Evolutionary conservation across 2,113 vertebrate species (phyloP).

Genomic region (Hypanus sabinus): DNA sequence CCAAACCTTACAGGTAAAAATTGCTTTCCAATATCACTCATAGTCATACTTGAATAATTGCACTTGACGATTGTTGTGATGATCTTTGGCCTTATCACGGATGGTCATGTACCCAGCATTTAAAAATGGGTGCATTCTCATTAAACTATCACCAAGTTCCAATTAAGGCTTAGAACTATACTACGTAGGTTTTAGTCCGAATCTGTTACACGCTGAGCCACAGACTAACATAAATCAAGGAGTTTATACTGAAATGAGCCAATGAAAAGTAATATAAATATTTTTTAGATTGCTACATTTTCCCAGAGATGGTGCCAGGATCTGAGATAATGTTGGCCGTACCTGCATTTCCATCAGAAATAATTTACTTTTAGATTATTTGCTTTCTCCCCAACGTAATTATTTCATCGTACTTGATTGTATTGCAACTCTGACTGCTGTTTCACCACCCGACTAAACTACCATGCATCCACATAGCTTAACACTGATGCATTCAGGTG

Average conservation of each 20-base stretch:
- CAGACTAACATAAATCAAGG: neutral
- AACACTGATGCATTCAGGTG: neutral
- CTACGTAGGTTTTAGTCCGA: neutral
- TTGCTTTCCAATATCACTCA: too few species aligned
- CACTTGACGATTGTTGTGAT: too few species aligned
- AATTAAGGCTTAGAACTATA: neutral
- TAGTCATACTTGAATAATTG: too few species aligned
- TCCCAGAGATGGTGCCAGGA: neutral
- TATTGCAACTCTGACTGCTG: neutral
- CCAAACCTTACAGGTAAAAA: too few species aligned
- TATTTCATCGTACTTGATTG: neutral
- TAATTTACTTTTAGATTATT: neutral
- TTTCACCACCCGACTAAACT: neutral
- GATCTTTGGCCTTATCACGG: too few species aligned
- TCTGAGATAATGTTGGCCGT: neutral
- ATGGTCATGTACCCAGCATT: too few species aligned
- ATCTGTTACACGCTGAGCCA: neutral
- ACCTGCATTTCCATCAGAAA: neutral
- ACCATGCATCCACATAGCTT: neutral
- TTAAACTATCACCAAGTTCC: too few species aligned
- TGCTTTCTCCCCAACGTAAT: neutral
- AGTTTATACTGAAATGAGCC: neutral
- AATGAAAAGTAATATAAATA: neutral
- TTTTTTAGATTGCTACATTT: constrained; percentile 31
- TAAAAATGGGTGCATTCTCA: too few species aligned